phyloP scores from a whole-genome alignment of 2,888 invertebrate species.

The Cyclophora albipunctata region DNA sequence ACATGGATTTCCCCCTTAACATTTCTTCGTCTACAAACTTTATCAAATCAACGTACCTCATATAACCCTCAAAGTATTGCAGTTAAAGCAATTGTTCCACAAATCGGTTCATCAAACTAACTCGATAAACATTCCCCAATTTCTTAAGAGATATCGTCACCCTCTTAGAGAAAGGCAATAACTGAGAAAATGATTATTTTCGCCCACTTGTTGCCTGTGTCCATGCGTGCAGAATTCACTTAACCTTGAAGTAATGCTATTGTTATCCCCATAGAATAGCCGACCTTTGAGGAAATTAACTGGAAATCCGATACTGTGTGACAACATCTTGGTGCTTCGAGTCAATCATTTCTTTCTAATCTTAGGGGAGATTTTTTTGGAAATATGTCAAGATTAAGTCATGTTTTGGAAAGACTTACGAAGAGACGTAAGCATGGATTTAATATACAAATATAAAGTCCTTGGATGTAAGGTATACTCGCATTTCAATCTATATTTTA shows the following conservation, averaged over 20 bases:
- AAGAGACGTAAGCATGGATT: too few species aligned
- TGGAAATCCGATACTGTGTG: conserved; percentile 36
- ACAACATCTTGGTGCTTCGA: conserved; percentile 22
- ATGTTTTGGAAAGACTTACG: too few species aligned
- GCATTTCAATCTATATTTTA: too few species aligned
- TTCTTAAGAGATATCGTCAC: conserved; percentile 4
- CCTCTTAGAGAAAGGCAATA: conserved; percentile 9
- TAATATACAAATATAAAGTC: too few species aligned
- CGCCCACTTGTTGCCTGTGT: conserved; percentile 42
- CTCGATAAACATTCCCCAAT: conserved; percentile 8
- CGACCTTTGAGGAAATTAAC: conserved; percentile 43
- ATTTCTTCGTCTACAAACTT: too few species aligned
- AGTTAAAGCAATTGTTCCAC: not conserved
- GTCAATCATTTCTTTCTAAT: conserved; percentile 1
- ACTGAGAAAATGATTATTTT: conserved; percentile 19
- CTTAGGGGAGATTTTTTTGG: not conserved
- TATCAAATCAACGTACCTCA: too few species aligned
- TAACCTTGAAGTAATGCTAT: conserved; percentile 47
- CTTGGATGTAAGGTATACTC: too few species aligned
- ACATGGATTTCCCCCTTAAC: too few species aligned
- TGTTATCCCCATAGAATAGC: conserved; percentile 29
- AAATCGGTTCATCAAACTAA: conserved; percentile 2
- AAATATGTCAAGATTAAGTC: not conserved
- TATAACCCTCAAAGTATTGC: not conserved
- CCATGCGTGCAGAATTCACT: conserved; percentile 37